Conservation (phyloP, 2,888 invertebrate species). For the Augiades crinisus region DNA sequence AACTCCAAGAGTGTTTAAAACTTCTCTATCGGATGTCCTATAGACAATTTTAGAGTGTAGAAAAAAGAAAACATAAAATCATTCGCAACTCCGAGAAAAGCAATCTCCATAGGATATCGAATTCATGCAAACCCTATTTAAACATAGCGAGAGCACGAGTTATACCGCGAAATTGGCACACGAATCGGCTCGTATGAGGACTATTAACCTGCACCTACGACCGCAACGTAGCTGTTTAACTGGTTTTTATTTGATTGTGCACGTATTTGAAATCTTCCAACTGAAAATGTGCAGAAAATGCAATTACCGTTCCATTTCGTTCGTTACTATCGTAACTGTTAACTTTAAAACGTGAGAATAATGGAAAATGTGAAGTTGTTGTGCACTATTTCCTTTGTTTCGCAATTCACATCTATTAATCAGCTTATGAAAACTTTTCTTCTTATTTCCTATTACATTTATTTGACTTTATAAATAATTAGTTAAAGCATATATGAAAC, state of each 20-base stretch:
- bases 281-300: slow-evolving; percentile 23
- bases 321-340: slow-evolving; percentile 29
- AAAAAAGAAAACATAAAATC: not conserved
- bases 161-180: slow-evolving; percentile 20
- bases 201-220: slow-evolving; percentile 10
- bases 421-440: too few species aligned
- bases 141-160: slow-evolving; percentile 2
- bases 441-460: too few species aligned
- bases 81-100: not conserved
- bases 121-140: slow-evolving; percentile 8
- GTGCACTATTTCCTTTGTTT: not conserved
- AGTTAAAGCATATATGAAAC: too few species aligned
- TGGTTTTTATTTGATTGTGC: slow-evolving; percentile 23
- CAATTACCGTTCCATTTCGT: slow-evolving; percentile 26
- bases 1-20: too few species aligned
- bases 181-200: slow-evolving; percentile 11
- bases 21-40: too few species aligned
- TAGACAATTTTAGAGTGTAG: too few species aligned
- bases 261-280: slow-evolving; percentile 23
- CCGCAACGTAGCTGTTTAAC: slow-evolving; percentile 16
- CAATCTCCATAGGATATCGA: not conserved
- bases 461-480: too few species aligned
- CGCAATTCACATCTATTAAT: too few species aligned
- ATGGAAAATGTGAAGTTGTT: slow-evolving; percentile 1
- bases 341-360: slow-evolving; percentile 30